Evolutionary conservation across 2,888 invertebrate species (phyloP).

Genomic region (Harpagoxenus sublaevis): DNA sequence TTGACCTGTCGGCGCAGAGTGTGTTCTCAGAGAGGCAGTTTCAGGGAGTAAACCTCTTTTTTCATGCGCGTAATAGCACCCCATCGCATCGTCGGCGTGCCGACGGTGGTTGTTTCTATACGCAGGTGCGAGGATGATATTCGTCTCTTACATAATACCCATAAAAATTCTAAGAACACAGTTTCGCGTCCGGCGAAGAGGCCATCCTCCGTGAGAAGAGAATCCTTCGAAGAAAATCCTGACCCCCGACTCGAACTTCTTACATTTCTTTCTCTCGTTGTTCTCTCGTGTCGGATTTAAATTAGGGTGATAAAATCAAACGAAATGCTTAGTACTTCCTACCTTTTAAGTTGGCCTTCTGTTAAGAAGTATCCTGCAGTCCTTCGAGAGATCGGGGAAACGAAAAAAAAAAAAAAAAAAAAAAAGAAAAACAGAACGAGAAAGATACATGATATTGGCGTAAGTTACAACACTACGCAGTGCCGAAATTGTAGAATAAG

Average conservation of each 20-base stretch:
- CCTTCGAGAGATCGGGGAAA: background rate
- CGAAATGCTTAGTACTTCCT: background rate
- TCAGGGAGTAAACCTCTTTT: constrained; percentile 39
- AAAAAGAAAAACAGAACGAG: background rate
- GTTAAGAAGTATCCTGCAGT: too few species aligned
- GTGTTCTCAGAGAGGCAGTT: constrained; percentile 25
- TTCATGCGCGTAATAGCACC: constrained; percentile 46
- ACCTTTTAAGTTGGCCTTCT: background rate
- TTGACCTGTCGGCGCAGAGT: constrained; percentile 39
- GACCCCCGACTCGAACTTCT: background rate
- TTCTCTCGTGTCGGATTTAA: constrained; percentile 11
- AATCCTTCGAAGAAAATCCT: constrained; percentile 30
- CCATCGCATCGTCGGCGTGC: background rate
- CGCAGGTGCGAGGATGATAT: constrained; percentile 23
- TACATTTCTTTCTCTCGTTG: constrained; percentile 16
- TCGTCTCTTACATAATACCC: constrained; percentile 40
- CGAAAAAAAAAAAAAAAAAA: background rate
- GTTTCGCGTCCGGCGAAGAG: constrained; percentile 51
- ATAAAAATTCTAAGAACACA: constrained; percentile 69
- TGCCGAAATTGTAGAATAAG: background rate
- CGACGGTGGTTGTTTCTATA: constrained; percentile 20
- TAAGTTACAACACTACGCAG: background rate
- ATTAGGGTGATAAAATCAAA: background rate
- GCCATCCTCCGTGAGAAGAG: constrained; percentile 32
- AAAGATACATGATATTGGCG: background rate